These are phyloP conservation scores for Pelecanoides urinatrix DNA, from an alignment of 2,113 vertebrate genomes.

Conservation along the genomic window DNA sequence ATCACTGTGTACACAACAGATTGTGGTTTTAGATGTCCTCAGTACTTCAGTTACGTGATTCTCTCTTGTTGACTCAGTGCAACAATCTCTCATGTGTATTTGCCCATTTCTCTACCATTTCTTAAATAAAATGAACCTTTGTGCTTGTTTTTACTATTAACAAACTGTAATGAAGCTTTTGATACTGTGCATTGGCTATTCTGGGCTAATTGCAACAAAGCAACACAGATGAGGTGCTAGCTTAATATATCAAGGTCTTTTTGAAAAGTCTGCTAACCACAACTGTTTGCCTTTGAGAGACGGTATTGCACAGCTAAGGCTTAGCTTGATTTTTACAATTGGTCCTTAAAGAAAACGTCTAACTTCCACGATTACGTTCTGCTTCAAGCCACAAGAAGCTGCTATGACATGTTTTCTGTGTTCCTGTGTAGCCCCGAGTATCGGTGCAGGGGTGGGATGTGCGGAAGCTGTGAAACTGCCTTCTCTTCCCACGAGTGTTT, in stretches of 20 bases:
- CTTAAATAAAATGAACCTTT: neutral
- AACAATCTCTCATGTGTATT: neutral
- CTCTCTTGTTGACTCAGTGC: constrained; percentile 21
- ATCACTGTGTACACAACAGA: constrained; percentile 42
- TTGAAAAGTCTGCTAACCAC: accelerated
- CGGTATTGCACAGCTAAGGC: neutral
- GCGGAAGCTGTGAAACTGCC: neutral
- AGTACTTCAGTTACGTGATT: neutral
- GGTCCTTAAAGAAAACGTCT: neutral
- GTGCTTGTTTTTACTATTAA: neutral
- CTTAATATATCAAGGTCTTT: accelerated
- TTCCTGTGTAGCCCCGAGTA: accelerated
- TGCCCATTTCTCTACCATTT: neutral
- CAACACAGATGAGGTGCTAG: neutral
- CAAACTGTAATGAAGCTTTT: neutral
- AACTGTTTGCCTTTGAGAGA: neutral
- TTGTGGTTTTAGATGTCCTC: constrained; percentile 4
- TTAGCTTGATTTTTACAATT: neutral
- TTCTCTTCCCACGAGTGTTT: neutral
- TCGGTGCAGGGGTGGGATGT: accelerated
- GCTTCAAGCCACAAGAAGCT: neutral
- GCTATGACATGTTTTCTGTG: accelerated
- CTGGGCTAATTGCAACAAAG: neutral
- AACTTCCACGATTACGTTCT: accelerated
- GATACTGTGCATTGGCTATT: neutral